phyloP scores from a whole-genome alignment of 2,113 vertebrate genomes.

The Cariama cristata region DNA sequence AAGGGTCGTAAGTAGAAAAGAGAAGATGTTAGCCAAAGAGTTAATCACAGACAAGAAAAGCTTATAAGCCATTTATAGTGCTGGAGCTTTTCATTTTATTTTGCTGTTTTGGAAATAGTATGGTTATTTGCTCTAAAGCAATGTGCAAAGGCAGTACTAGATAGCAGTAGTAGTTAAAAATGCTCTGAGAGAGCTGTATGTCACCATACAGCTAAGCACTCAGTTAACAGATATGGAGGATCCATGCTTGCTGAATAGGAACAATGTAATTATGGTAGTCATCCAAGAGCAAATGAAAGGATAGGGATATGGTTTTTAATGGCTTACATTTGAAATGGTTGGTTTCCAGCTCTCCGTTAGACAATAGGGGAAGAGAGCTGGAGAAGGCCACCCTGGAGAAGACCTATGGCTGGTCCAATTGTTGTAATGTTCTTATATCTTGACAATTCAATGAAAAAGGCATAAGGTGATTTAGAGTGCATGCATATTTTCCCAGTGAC shows the following conservation, averaged over 20 bases:
- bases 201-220: not conserved
- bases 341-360: not conserved
- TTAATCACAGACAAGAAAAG: not conserved
- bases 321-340: not conserved
- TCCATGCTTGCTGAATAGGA: not conserved
- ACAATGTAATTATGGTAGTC: not conserved
- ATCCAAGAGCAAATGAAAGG: constrained; percentile 21
- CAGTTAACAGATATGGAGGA: not conserved
- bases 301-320: not conserved
- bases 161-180: not conserved
- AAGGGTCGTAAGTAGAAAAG: not conserved
- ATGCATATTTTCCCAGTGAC: not conserved
- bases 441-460: not conserved
- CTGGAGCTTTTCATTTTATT: not conserved
- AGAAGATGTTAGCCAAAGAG: not conserved
- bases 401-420: not conserved
- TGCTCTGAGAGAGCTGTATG: not conserved
- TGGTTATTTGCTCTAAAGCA: not conserved
- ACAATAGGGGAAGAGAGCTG: not conserved
- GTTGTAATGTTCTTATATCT: not conserved
- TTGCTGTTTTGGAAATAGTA: not conserved
- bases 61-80: not conserved
- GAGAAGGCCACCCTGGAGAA: not conserved
- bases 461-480: not conserved
- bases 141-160: not conserved